Percentiles rank a stretch among this genome's conserved stretches.
Evolutionary conservation across 2,113 vertebrate species (phyloP).

Genomic region (Rousettus leschenaultii): DNA sequence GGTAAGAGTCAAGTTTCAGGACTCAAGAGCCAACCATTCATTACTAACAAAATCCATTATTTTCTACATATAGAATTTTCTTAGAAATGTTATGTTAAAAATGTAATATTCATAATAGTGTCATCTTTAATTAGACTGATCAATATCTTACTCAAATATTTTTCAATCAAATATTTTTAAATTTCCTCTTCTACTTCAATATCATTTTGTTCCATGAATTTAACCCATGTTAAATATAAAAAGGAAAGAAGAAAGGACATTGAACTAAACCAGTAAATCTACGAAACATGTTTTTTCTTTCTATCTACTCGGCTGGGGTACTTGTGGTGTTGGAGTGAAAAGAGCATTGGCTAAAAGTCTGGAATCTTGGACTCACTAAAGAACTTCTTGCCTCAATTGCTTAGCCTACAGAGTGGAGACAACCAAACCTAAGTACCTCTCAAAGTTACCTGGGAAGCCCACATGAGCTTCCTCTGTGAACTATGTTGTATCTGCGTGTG

Average conservation of each 20-base stretch:
- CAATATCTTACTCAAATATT: neutral
- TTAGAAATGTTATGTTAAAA: neutral
- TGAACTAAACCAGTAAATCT: neutral
- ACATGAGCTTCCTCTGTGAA: neutral
- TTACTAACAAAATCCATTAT: neutral
- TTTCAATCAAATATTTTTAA: slow-evolving; percentile 22
- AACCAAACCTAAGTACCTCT: neutral
- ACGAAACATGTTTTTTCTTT: neutral
- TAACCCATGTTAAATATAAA: neutral
- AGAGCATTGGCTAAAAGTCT: neutral
- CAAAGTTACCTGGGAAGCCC: neutral
- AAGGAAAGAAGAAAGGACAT: neutral
- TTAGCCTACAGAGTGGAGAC: neutral
- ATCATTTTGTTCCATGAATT: neutral
- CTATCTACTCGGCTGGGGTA: neutral
- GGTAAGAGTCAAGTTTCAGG: neutral
- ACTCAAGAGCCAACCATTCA: neutral
- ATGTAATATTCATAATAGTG: neutral
- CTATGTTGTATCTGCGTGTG: neutral
- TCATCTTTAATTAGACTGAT: neutral
- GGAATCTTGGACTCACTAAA: neutral
- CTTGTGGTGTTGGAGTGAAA: neutral
- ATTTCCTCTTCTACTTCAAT: neutral
- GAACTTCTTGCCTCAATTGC: neutral
- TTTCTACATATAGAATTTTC: slow-evolving; percentile 22